Evolutionary conservation across 1,140 invertebrate species (phyloP), one percentile per base, ranked within the genome.

Genomic region (Orchestia grillus): DNA sequence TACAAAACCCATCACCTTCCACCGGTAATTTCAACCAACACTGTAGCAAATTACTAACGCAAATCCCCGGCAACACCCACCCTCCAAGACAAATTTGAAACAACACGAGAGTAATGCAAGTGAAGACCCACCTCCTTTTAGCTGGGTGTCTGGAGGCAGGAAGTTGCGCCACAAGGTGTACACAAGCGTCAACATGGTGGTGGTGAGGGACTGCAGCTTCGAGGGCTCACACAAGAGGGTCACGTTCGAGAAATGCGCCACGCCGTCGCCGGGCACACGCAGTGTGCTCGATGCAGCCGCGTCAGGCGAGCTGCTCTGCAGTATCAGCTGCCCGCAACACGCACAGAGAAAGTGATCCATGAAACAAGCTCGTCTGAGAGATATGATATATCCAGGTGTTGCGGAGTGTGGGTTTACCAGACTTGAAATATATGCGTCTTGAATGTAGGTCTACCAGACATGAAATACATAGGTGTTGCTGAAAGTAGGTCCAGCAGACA

Each of bases 201-300:
- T 15, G 44, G 6, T 19, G 44, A 94, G 43, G 40, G 92, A n/a
- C 44, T n/a, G 43, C 92, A 94, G 92, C 40, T 45, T 94, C 15
- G 44, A 11, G 44, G 92, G 92, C 19, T 94, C 41, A n/a, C 92
- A 94, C 11, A 94, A 44, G 6, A 94, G 92, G 44, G 92, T 19
- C 43, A 45, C 92, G 92, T 45, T 94, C 4, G 92, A 94, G 41
- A 45, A n/a, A 19, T 94, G 92, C 36, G 92, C 92, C 36, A 94
- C 92, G 4, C 92, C 92, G 92, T 94, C 92, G 19, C 92, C 92
- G 19, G 44, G 43, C 44, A 40, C 92, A 15, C 44, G 43, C 92
- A 94, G 16, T 11, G 16, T 0, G 92, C 92, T 45, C 19, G 41
- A 40, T 19, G 44, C 92, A 42, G 43, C 92, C 8, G 92, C 44